Evolutionary conservation across 2,113 vertebrate species (phyloP).

Genomic region (Saccopteryx leptura): DNA sequence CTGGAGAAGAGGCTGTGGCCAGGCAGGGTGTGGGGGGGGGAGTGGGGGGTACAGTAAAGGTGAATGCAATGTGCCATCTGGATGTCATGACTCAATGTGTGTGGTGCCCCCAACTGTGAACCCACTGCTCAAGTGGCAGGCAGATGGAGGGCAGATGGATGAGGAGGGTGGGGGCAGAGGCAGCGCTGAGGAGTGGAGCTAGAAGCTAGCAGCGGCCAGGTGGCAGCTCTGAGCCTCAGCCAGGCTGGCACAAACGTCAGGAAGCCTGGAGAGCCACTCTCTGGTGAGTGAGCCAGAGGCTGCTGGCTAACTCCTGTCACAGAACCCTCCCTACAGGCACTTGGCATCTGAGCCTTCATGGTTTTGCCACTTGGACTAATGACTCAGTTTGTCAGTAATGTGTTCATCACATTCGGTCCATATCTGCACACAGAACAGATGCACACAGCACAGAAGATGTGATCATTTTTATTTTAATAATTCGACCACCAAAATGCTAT

Average conservation of each 20-base stretch:
- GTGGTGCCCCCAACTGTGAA: neutral
- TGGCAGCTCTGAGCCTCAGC: conserved; percentile 33
- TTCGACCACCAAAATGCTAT: conserved; percentile 5
- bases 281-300: conserved; percentile 67
- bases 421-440: conserved; percentile 41
- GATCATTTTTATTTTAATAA: conserved; percentile 46
- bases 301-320: conserved; percentile 63
- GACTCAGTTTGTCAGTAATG: conserved; percentile 63
- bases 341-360: conserved; percentile 63
- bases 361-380: conserved; percentile 64
- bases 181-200: neutral
- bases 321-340: conserved; percentile 47
- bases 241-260: conserved; percentile 60
- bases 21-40: neutral
- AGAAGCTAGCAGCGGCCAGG: conserved; percentile 15
- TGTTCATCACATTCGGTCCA: conserved; percentile 17
- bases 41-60: neutral
- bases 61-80: neutral
- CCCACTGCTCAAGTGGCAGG: conserved; percentile 31
- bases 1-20: neutral
- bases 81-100: neutral
- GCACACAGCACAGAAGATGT: conserved; percentile 49
- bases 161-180: neutral
- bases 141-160: conserved; percentile 63
- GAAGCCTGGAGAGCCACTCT: conserved; percentile 72